Base-by-base conservation (phyloP, 2,113 vertebrate genomes). In the Alexandromys fortis region DNA sequence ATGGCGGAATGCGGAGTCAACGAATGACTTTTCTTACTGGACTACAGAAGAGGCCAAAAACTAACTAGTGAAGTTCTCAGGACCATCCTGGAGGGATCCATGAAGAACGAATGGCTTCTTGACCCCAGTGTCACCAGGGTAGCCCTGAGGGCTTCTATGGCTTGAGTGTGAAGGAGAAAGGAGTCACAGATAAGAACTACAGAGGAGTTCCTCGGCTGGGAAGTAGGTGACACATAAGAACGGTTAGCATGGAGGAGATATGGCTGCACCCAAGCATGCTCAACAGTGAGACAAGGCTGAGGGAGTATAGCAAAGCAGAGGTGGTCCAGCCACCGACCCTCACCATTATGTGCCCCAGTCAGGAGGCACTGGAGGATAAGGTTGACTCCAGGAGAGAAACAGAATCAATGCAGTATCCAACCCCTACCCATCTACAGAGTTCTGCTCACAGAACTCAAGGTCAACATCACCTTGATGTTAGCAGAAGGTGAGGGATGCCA, bases 41-140 rank as follows among this genome's bases (percentile, higher is more conserved):
- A 61, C 24, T 7, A 75, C 4, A n/a, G n/a, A 22, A 49, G 45
- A 13, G 63, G 55, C 30, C 16, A 11, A 4, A 3, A 17, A 35
- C 68, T 38, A 47, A 33, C 22, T 26, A 52, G 28, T 0, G 0
- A 61, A 13, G 5, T 49, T n/a, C 61, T 42, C 7, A 35, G 38
- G 5, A 10, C 12, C 28, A 3, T 67, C 8, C n/a, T 2, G 13
- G 49, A 65, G 61, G 4, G 14, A 7, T 24, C 11, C 14, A 21
- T 4, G 85, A 52, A 45, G 58, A 1, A 63, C 42, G 21, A 11
- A 30, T 28, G 33, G 70, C 2, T 42, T 55, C 21, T 82, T 3
- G 24, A 45, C 12, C 38, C 22, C 19, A 1, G 2, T 28, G 28
- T 68, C 38, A 82, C 22, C 26, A 0, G 1, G 83, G 3, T 0